Base-by-base conservation (phyloP, 2,113 vertebrate species). In the Perca schrenkii region DNA sequence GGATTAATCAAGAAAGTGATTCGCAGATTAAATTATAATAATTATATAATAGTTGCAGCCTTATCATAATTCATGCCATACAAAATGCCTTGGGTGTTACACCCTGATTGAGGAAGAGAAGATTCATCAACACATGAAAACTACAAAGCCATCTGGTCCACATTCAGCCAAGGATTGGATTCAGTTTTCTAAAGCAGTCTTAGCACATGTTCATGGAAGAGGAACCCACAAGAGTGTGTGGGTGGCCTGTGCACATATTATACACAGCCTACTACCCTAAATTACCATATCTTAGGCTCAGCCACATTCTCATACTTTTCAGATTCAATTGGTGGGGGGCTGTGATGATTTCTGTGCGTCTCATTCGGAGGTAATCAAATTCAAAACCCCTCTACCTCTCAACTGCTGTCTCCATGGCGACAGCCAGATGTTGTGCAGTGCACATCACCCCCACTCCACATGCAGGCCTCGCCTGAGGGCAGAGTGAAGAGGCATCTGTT, bases 351-450 rank as follows among this genome's bases (percentile, higher is more conserved):
- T 69, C 31, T 65, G 36, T 31, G 8, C 15, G 19, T 84, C 80
- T 76, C 49, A 25, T 63, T 86, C 52, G 17, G 43, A 83, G 73
- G 60, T 83, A 86, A 91, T 84, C 76, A n/a, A 57, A 92, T 86
- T 81, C 83, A 81, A 72, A 82, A 67, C 21, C 31, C 75, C 73
- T 61, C 52, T 53, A 62, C 77, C 75, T 60, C 82, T 12, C 77
- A 40, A 56, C 69, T 56, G 67, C 76, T 0, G 92, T 95, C 89
- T 86, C 94, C 92, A 93, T 93, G 84, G 87, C 16, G 78, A 95
- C 85, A 76, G 80, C 88, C 94, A 94, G 94, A 95, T 95, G 94
- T 95, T 91, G 85, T 72, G 77, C 79, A 75, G 80, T 14, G 57
- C 80, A 76, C 77, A 89, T 88, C 74, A 84, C 69, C 79, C 80